Percentiles rank a stretch among this genome's conserved stretches.
Conservation (phyloP, 2,888 invertebrate genomes). For the Caenorhabditis virilis region DNA sequence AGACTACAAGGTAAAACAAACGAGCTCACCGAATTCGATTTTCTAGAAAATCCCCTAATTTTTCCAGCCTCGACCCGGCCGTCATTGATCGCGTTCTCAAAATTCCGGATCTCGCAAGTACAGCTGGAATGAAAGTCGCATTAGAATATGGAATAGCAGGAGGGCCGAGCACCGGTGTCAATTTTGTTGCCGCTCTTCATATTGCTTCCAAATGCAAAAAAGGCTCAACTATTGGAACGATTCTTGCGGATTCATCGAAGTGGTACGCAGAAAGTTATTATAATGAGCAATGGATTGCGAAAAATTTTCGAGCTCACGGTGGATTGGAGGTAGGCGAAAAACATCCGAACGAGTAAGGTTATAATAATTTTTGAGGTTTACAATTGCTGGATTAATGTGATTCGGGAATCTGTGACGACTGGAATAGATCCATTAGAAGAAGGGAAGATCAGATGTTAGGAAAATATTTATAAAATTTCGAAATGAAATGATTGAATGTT, state of each 20-base stretch:
- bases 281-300: conserved; percentile 49
- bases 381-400: conserved; percentile 51
- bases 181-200: conserved; percentile 53
- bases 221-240: conserved; percentile 30
- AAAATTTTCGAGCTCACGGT: conserved; percentile 49
- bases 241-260: conserved; percentile 46
- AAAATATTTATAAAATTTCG: not conserved
- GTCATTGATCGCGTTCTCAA: conserved; percentile 59
- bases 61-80: conserved; percentile 46
- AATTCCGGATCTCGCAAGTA: conserved; percentile 59
- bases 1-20: conserved; percentile 48
- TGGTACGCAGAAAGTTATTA: conserved; percentile 49
- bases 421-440: conserved; percentile 43
- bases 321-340: conserved; percentile 35
- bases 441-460: conserved; percentile 2
- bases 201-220: conserved; percentile 36
- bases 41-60: no score
- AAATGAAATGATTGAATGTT: no score
- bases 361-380: conserved; percentile 22
- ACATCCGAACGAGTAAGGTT: not conserved
- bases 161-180: conserved; percentile 55
- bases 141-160: conserved; percentile 35
- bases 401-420: conserved; percentile 14
- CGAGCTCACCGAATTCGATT: no score
- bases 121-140: conserved; percentile 55